Conservation (phyloP, 1,140 invertebrate genomes). For the Drosophila santomea region DNA sequence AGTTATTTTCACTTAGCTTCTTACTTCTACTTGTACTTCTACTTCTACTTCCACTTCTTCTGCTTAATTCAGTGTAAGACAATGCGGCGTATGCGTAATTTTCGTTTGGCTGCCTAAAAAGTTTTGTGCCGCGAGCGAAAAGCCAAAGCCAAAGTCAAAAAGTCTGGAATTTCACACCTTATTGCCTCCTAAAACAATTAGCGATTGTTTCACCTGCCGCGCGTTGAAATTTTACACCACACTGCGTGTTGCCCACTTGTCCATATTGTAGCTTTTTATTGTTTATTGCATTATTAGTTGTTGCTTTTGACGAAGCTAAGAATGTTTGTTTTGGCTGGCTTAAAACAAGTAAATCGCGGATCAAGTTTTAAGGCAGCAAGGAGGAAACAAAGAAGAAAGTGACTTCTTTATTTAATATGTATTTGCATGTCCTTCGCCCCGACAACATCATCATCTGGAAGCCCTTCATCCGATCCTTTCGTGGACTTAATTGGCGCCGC, state of each 20-base stretch:
- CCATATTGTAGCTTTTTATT: not conserved
- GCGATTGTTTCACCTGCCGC: slow-evolving; percentile 34
- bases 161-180: slow-evolving; percentile 79
- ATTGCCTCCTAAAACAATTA: slow-evolving; percentile 79
- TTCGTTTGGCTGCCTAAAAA: slow-evolving; percentile 53
- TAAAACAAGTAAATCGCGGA: no score
- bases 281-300: not conserved
- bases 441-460: not conserved
- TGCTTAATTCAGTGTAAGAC: slow-evolving; percentile 44
- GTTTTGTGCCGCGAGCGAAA: slow-evolving; percentile 33
- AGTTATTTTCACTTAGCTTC: slow-evolving; percentile 47
- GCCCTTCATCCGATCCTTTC: slow-evolving; percentile 7
- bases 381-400: not conserved
- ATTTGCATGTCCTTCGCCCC: not conserved
- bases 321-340: no score
- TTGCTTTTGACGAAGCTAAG: not conserved
- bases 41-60: no score
- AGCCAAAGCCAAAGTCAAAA: slow-evolving; percentile 11
- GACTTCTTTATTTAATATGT: not conserved
- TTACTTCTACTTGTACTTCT: no score
- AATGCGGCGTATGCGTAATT: slow-evolving; percentile 77
- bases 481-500: slow-evolving; percentile 54
- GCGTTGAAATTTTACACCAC: not conserved
- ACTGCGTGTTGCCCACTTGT: not conserved
- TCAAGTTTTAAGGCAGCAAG: no score